Conservation (phyloP, 1,140 invertebrate species). For the Dinothrombium tinctorium region DNA sequence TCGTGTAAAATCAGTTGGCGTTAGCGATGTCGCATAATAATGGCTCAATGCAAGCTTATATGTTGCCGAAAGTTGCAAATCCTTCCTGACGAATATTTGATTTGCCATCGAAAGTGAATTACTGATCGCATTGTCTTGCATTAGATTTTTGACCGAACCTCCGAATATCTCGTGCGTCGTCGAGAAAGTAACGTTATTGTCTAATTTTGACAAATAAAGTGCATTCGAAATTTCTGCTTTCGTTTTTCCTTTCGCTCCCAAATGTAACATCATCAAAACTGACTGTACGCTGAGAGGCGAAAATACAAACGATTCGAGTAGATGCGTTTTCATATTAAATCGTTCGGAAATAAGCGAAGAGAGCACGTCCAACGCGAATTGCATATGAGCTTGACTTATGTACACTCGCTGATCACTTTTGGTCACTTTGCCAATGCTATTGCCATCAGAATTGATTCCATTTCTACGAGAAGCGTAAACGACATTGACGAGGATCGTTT, state of each 20-base stretch:
- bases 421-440: too few species aligned
- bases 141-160: slow-evolving; percentile 11
- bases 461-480: too few species aligned
- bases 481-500: too few species aligned
- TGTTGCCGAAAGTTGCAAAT: slow-evolving; percentile 6
- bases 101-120: slow-evolving; percentile 13
- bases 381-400: slow-evolving; percentile 9
- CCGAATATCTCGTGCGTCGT: slow-evolving; percentile 14
- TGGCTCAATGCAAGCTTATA: slow-evolving; percentile 11
- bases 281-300: slow-evolving; percentile 62
- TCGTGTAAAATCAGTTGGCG: slow-evolving; percentile 33
- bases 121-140: slow-evolving; percentile 6
- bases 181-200: slow-evolving; percentile 7
- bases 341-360: slow-evolving; percentile 2
- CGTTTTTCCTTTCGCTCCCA: slow-evolving; percentile 58
- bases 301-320: slow-evolving; percentile 29
- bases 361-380: slow-evolving; percentile 12
- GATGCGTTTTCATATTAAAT: slow-evolving; percentile 3
- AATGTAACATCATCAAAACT: slow-evolving; percentile 58
- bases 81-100: slow-evolving; percentile 13
- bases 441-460: too few species aligned
- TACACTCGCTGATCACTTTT: slow-evolving; percentile 1
- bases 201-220: slow-evolving; percentile 30
- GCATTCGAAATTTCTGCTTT: slow-evolving; percentile 69
- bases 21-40: slow-evolving; percentile 29